A percentile compares a stretch with the other conserved stretches of the same genome.
Evolutionary conservation across 2,113 vertebrate species (phyloP).

Genomic region (Notarius quadriscutis): DNA sequence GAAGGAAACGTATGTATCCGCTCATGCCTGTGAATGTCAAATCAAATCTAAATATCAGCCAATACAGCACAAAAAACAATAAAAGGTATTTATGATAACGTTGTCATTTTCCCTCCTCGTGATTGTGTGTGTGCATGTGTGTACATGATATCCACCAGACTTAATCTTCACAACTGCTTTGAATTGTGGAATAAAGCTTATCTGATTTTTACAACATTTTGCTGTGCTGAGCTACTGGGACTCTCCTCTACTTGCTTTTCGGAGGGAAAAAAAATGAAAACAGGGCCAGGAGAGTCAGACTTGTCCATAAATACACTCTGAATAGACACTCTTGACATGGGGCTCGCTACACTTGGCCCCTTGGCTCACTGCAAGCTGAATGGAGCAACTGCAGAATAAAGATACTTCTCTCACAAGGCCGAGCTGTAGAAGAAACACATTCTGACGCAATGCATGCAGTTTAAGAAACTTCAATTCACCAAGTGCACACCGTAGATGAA

Average conservation of each 20-base stretch:
- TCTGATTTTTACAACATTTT: constrained; percentile 15
- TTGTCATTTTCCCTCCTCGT: background rate
- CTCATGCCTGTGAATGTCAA: background rate
- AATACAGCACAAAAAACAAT: background rate
- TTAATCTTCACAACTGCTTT: constrained; percentile 13
- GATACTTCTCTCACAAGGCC: constrained; percentile 10
- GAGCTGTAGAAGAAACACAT: constrained; percentile 22
- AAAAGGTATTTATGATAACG: background rate
- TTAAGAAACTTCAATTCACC: background rate
- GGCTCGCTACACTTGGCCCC: constrained; percentile 21
- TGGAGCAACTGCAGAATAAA: background rate
- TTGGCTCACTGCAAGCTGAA: background rate
- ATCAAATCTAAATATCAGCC: background rate
- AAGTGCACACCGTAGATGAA: background rate
- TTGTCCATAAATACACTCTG: constrained; percentile 1
- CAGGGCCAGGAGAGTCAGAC: background rate
- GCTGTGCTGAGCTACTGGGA: background rate
- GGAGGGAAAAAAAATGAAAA: background rate
- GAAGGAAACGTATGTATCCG: background rate
- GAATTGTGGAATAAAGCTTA: constrained; percentile 17
- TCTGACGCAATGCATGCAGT: background rate
- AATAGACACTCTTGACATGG: constrained; percentile 27
- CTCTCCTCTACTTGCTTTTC: constrained; percentile 14
- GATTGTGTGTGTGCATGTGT: background rate
- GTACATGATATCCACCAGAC: constrained; percentile 8